Percentiles rank a stretch among this genome's conserved stretches.
Conservation (phyloP, 2,888 invertebrate genomes). For the Chydorus sphaericus region DNA sequence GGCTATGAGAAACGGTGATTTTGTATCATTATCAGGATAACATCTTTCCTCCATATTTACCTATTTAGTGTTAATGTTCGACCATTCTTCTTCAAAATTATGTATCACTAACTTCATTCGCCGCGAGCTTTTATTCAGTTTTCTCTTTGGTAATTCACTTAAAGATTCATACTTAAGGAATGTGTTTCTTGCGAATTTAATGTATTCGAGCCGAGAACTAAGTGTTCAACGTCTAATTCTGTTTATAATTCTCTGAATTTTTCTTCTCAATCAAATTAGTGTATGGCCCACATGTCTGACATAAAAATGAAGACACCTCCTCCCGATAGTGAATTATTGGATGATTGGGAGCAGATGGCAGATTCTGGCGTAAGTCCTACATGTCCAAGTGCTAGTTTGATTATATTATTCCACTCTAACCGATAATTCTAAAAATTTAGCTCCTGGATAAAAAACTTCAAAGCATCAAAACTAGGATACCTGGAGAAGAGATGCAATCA, state of each 20-base stretch:
- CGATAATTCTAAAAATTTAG: not conserved
- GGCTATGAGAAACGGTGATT: too few relatives aligned
- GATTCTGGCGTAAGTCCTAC: conserved; percentile 12
- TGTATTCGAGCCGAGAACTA: not conserved
- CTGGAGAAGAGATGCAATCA: not conserved
- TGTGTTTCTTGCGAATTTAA: not conserved
- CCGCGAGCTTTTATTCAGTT: not conserved
- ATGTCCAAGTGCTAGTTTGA: not conserved
- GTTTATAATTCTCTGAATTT: not conserved
- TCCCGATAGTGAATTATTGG: conserved; percentile 10
- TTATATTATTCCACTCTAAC: not conserved
- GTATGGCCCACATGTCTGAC: conserved; percentile 4
- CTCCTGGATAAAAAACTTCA: conserved; percentile 12
- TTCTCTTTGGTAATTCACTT: not conserved
- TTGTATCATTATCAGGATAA: too few relatives aligned
- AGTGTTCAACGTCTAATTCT: too few relatives aligned
- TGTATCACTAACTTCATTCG: not conserved
- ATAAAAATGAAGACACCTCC: not conserved
- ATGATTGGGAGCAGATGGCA: conserved; percentile 15
- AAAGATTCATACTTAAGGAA: not conserved
- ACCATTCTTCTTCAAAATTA: not conserved
- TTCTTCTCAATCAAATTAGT: not conserved
- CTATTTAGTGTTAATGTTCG: too few relatives aligned
- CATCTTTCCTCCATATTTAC: too few relatives aligned
- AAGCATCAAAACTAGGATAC: conserved; percentile 4